Base-by-base conservation (phyloP, 2,888 invertebrate genomes). In the Thereva unica region DNA sequence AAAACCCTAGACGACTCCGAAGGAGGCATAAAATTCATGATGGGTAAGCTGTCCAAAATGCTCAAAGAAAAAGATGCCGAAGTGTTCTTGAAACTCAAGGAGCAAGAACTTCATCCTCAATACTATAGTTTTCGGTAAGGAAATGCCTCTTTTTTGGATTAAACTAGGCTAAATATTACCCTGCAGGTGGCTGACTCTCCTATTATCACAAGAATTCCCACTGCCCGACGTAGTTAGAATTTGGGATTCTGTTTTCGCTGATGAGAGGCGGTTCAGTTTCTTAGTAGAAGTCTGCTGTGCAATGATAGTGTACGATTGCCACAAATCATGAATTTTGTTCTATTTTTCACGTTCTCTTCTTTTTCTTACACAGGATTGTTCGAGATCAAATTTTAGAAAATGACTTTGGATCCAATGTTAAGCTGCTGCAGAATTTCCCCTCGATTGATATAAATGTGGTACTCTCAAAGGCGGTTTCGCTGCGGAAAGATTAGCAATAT, bases 211-310 rank as follows among this genome's bases (percentile, higher is more conserved):
- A 84, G 98, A 99, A 82, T 98, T 98, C 81, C 92, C 95, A 34
- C 83, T 99, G 72, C 98, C 99, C 49, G 98, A 99, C 81, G 95
- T 99, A 0, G 89, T 98, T 75, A 86, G 97, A 71, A 90, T 99
- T 75, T 99, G 99, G 99, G 99, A 99, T 80, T 92, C 96, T 0
- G 82, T 99, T 61, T 94, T 99, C 78, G 90, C 97, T 0, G 97
- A 97, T 80, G 85, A 89, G 61, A 85, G 89, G 64, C 86, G 98
- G 75, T 97, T 98, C 78, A 88, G 91, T 75, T 97, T 95, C 77
- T 87, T 98, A 3, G 90, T 95, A 70, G 88, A 91, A 77, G 90
- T 97, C 67, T 97, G 97, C 81, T 93, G 95, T 83, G 94, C 97
- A 75, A 99, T 99, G 98, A 92, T 99, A 73, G 85, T 96, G 95